Evolutionary conservation across 2,113 vertebrate species (phyloP), one percentile per base, ranked within the genome.

Genomic region (Drymodes brunneopygia): DNA sequence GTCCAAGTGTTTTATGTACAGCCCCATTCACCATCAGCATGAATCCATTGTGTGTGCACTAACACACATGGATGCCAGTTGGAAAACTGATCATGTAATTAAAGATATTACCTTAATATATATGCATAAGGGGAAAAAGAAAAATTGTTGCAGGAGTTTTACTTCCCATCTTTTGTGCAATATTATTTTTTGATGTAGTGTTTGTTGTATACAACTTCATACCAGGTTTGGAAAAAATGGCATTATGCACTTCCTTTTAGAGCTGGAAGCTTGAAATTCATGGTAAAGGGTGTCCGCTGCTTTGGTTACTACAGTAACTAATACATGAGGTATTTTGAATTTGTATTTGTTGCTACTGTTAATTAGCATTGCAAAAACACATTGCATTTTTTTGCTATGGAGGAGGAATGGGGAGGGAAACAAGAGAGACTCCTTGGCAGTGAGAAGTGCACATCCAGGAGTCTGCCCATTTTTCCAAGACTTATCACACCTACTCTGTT

Each of bases 401-500:
- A 77, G 23, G 15, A 57, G 72, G 11, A 77, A 44, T 31, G 53
- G 56, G 35, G 19, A 70, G 29, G 83, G 42, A 35, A 87, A 14
- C 11, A 53, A 45, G 29, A 50, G 16, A 62, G 23, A 10, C 3
- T 67, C 57, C n/a, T 35, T 79, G 53, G 21, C 15, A 71, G 48
- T 29, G 24, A 58, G 70, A 71, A 36, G 38, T 3, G 3, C 85
- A 42, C 11, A 33, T 70, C 42, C 48, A 58, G 17, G 65, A 70
- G 6, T 82, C 44, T 74, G 53, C 35, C 11, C 3, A 1, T 86
- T 90, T 72, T 69, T 74, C 47, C 35, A 38, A n/a, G 38, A 23
- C 25, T 0, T 0, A 22, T 70, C 29, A 2, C 47, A 35, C 15
- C 47, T 81, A 5, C 20, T 73, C 17, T 91, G 33, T 50, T 47